Evolutionary conservation across 1,140 invertebrate species (phyloP).

Genomic region (Lineus longissimus): DNA sequence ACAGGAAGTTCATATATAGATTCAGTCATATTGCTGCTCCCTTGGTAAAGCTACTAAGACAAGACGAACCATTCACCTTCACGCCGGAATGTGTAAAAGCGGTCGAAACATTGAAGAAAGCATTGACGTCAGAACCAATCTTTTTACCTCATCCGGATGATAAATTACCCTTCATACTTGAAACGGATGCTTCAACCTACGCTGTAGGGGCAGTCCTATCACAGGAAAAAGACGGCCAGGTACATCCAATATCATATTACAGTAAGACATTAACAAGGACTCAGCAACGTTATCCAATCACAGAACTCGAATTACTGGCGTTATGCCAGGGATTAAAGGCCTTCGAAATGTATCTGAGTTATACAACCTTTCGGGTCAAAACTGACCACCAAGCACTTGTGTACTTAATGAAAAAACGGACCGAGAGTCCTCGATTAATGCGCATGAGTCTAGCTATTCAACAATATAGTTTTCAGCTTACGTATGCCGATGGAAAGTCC

Average conservation of each 20-base stretch:
- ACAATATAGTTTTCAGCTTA: too few relatives aligned
- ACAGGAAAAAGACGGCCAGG: neutral
- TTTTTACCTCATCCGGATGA: too few relatives aligned
- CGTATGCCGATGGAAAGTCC: too few relatives aligned
- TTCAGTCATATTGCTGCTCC: slow-evolving; percentile 31
- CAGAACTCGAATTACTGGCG: neutral
- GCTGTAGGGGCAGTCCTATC: neutral
- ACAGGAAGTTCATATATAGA: slow-evolving; percentile 45
- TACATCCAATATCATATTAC: neutral
- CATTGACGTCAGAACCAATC: too few relatives aligned
- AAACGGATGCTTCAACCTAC: neutral
- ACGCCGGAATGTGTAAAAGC: too few relatives aligned
- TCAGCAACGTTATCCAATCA: neutral
- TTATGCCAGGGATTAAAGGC: neutral
- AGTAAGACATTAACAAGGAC: neutral
- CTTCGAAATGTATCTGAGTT: neutral
- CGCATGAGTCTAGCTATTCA: too few relatives aligned
- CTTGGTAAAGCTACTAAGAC: slow-evolving; percentile 18
- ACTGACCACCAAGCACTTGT: too few relatives aligned
- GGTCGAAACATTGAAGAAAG: too few relatives aligned
- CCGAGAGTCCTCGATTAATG: too few relatives aligned
- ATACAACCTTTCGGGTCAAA: too few relatives aligned
- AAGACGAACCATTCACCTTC: too few relatives aligned
- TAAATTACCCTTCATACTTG: neutral
- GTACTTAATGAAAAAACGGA: too few relatives aligned